Evolutionary conservation across 2,113 vertebrate species (phyloP).

Genomic region (Nibea coibor): DNA sequence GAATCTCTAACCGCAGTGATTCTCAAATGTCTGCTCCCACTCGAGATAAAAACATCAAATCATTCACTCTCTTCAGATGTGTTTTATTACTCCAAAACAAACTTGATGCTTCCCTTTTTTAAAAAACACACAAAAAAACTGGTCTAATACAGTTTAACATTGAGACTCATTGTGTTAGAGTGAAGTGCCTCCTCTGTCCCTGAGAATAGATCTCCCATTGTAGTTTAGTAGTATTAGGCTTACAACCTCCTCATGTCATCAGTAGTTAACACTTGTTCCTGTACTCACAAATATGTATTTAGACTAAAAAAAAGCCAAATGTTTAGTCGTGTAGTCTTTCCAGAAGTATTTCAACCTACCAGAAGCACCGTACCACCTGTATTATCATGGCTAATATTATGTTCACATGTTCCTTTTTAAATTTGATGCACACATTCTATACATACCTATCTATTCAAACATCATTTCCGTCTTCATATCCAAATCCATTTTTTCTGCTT

Average conservation of each 20-base stretch:
- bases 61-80: constrained; percentile 3
- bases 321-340: constrained; percentile 33
- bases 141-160: constrained; percentile 21
- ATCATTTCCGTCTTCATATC: constrained; percentile 74
- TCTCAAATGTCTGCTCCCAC: constrained; percentile 68
- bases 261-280: constrained; percentile 34
- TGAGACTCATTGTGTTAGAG: constrained; percentile 78
- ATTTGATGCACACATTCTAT: constrained; percentile 46
- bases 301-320: constrained; percentile 28
- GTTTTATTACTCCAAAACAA: constrained; percentile 11
- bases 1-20: constrained; percentile 76
- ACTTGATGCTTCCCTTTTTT: constrained; percentile 2
- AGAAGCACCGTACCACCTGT: constrained; percentile 49
- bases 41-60: constrained; percentile 17
- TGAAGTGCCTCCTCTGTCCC: constrained; percentile 49
- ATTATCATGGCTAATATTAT: constrained; percentile 26
- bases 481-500: constrained; percentile 76
- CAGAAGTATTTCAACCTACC: constrained; percentile 30
- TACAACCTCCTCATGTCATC: constrained; percentile 49
- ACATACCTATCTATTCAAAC: constrained; percentile 63
- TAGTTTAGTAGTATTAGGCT: constrained; percentile 51
- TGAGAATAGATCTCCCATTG: constrained; percentile 51
- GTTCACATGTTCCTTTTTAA: constrained; percentile 16
- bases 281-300: constrained; percentile 24
- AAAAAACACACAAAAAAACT: background rate